Evolutionary conservation across 1,140 invertebrate genomes (phyloP).

Genomic region (Cyclargus thomasi): DNA sequence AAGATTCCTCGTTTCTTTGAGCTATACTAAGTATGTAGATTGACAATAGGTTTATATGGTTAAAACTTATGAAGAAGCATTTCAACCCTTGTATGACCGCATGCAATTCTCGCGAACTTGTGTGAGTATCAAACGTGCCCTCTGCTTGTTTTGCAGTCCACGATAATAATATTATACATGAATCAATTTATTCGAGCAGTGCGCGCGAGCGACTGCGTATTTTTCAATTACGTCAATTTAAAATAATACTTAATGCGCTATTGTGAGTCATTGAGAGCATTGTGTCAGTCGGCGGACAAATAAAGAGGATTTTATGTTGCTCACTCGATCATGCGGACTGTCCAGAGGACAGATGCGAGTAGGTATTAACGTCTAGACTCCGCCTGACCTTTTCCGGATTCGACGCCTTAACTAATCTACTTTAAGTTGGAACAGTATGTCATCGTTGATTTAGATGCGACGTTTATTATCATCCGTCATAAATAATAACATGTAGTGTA

Average conservation of each 20-base stretch:
- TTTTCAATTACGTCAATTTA: conserved; percentile 75
- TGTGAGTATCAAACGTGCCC: conserved; percentile 13
- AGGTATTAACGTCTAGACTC: conserved; percentile 1
- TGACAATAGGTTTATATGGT: not conserved
- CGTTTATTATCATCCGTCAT: not conserved
- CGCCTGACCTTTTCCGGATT: not conserved
- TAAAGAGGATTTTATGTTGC: conserved; percentile 42
- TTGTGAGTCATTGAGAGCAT: conserved; percentile 70
- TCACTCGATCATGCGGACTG: not conserved
- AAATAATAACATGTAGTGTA: not conserved
- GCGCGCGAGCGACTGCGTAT: conserved; percentile 69
- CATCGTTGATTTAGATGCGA: not conserved
- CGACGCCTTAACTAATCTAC: not conserved
- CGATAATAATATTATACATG: conserved; percentile 64
- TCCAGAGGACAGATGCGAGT: conserved; percentile 1
- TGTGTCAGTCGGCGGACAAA: conserved; percentile 53
- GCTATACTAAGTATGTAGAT: not conserved
- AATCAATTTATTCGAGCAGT: conserved; percentile 69
- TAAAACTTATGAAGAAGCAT: not conserved
- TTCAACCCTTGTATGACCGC: no score
- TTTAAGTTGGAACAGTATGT: not conserved
- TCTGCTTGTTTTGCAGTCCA: conserved; percentile 20
- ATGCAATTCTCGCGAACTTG: not conserved
- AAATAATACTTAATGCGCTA: conserved; percentile 74
- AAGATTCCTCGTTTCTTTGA: not conserved